A percentile compares a stretch with the other conserved stretches of the same genome.
Conservation (phyloP, 2,888 invertebrate genomes). For the Synergus umbraculus region DNA sequence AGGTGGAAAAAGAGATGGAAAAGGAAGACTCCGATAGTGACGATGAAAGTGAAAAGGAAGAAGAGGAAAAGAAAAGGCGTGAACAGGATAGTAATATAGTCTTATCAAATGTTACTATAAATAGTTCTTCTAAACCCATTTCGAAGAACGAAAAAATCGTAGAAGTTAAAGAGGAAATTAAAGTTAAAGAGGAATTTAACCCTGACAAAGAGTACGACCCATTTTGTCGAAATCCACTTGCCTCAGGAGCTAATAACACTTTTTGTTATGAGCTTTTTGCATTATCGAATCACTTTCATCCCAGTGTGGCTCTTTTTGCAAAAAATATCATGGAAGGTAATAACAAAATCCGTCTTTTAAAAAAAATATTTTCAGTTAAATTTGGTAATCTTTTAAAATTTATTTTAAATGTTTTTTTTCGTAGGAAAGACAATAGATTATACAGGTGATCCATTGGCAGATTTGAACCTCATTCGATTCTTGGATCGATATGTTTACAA, state of each 20-base stretch:
- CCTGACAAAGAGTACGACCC: slow-evolving; percentile 82
- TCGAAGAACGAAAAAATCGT: slow-evolving; percentile 40
- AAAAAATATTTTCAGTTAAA: not conserved
- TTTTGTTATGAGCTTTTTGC: slow-evolving; percentile 87
- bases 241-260: slow-evolving; percentile 86
- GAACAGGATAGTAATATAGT: slow-evolving; percentile 42
- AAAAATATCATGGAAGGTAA: slow-evolving; percentile 85
- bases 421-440: slow-evolving; percentile 87
- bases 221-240: slow-evolving; percentile 89
- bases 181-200: slow-evolving; percentile 60
- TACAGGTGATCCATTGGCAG: slow-evolving; percentile 94
- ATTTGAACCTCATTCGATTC: slow-evolving; percentile 94
- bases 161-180: slow-evolving; percentile 51
- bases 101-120: slow-evolving; percentile 46
- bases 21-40: slow-evolving; percentile 30
- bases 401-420: slow-evolving; percentile 26
- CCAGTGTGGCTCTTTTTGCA: slow-evolving; percentile 93
- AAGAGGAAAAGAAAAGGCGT: not conserved
- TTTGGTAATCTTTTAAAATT: not conserved
- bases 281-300: slow-evolving; percentile 91
- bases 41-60: slow-evolving; percentile 18
- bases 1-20: slow-evolving; percentile 34
- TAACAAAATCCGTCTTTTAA: slow-evolving; percentile 36
- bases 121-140: not conserved
- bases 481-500: slow-evolving; percentile 97